Conservation (phyloP, 1,140 invertebrate species). For the Drosophila pruinosa region DNA sequence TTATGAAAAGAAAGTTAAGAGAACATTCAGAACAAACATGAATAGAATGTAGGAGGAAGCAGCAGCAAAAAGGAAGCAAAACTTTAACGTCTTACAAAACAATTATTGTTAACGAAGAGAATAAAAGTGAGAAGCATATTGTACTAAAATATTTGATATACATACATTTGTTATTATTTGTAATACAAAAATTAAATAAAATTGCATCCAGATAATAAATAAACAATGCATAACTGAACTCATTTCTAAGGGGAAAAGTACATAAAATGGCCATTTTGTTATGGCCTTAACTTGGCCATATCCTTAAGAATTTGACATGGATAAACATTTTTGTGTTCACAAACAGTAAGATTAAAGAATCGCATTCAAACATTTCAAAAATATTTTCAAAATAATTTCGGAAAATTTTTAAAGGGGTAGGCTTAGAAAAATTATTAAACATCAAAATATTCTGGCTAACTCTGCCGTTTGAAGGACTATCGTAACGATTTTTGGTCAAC, state of each 20-base stretch:
- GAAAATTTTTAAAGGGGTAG: too few relatives aligned
- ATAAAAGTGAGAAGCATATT: conserved; percentile 74
- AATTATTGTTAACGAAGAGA: conserved; percentile 77
- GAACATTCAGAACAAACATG: conserved; percentile 44
- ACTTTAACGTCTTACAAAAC: conserved; percentile 75
- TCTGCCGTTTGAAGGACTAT: too few relatives aligned
- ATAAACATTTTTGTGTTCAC: too few relatives aligned
- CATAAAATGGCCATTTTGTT: neutral
- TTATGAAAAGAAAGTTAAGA: conserved; percentile 60
- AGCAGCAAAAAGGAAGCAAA: conserved; percentile 39
- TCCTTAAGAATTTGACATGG: too few relatives aligned
- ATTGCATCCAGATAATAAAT: conserved; percentile 80
- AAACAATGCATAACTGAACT: conserved; percentile 43
- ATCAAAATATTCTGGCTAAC: too few relatives aligned
- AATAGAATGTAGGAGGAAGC: conserved; percentile 29
- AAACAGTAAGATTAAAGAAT: too few relatives aligned
- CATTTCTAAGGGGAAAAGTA: neutral
- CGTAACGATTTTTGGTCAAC: too few relatives aligned
- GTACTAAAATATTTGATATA: conserved; percentile 81
- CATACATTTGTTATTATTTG: conserved; percentile 81
- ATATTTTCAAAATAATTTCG: too few relatives aligned
- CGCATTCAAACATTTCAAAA: too few relatives aligned
- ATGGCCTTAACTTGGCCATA: too few relatives aligned
- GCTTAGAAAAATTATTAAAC: too few relatives aligned
- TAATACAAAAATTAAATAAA: conserved; percentile 81